Evolutionary conservation across 2,888 invertebrate genomes (phyloP).

Genomic region (Calliscelio sp.): DNA sequence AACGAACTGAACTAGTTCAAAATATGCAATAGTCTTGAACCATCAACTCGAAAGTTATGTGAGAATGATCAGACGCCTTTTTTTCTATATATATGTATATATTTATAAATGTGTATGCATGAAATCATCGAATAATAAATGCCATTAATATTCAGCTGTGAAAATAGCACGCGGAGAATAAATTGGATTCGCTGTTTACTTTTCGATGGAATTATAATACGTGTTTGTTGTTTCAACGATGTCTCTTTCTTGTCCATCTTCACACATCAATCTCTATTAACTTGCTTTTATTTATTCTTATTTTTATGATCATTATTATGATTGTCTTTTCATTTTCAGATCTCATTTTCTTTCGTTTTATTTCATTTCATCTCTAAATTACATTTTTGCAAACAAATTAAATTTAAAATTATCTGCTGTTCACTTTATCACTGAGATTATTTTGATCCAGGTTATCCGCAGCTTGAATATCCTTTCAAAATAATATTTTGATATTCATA

Average conservation of each 20-base stretch:
- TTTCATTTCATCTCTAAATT: no score
- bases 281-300: no score
- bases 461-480: no score
- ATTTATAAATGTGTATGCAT: neutral
- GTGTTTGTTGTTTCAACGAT: conserved; percentile 19
- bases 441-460: no score
- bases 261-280: no score
- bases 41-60: conserved; percentile 26
- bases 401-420: no score
- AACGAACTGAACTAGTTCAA: conserved; percentile 60
- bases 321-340: no score
- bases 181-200: conserved; percentile 24
- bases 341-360: no score
- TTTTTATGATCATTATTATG: no score
- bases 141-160: conserved; percentile 22
- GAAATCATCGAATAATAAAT: conserved; percentile 9
- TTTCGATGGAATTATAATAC: conserved; percentile 12
- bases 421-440: no score
- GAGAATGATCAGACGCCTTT: conserved; percentile 2
- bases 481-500: no score
- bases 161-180: conserved; percentile 19
- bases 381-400: no score
- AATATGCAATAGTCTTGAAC: conserved; percentile 48
- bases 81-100: neutral
- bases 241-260: neutral